These are phyloP conservation scores for Cerceris ruficornis DNA, from an alignment of 2,888 invertebrate genomes.

Conservation along the genomic window DNA sequence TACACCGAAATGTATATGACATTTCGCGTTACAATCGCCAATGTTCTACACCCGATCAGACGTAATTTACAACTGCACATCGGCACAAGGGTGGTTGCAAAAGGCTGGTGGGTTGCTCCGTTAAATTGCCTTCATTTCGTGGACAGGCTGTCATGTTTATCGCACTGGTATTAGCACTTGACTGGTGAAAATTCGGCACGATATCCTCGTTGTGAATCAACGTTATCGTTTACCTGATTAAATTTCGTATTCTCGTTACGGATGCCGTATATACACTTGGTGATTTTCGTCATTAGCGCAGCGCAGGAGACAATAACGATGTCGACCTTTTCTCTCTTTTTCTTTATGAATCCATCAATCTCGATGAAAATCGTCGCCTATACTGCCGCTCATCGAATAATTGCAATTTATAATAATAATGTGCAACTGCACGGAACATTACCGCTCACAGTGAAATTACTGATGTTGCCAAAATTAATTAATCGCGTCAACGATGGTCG, in stretches of 20 bases:
- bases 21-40: conserved; percentile 30
- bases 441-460: conserved; percentile 19
- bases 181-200: conserved; percentile 30
- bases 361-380: background rate
- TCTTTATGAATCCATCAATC: background rate
- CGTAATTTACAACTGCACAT: conserved; percentile 43
- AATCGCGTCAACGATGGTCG: conserved; percentile 10
- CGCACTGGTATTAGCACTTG: conserved; percentile 37
- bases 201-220: conserved; percentile 31
- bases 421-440: conserved; percentile 14
- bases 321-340: conserved; percentile 11
- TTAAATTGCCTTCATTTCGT: conserved; percentile 55
- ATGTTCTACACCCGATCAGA: conserved; percentile 10
- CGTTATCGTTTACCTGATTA: conserved; percentile 50
- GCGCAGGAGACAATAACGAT: conserved; percentile 15
- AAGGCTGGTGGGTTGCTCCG: conserved; percentile 7
- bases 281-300: background rate
- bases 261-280: background rate
- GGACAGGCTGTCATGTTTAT: conserved; percentile 44
- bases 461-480: conserved; percentile 25
- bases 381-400: conserved; percentile 10
- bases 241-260: conserved; percentile 42
- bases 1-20: conserved; percentile 16
- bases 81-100: background rate
- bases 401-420: conserved; percentile 34